phyloP scores from a whole-genome alignment of 2,113 vertebrate species.

The Caretta caretta region DNA sequence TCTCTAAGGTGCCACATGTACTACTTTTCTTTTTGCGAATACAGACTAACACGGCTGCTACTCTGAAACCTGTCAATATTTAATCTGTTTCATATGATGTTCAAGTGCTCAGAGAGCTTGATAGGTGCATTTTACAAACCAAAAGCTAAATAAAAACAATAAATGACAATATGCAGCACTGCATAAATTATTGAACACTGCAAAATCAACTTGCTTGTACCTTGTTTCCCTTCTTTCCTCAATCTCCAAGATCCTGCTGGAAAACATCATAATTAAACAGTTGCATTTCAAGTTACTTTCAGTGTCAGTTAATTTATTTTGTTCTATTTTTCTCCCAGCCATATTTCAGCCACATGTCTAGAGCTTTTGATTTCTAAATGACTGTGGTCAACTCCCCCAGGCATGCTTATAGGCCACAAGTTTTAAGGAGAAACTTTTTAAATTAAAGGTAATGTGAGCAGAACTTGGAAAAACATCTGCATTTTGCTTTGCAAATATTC shows the following conservation, averaged over 20 bases:
- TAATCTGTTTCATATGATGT: background rate
- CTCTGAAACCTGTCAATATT: no score
- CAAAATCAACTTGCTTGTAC: background rate
- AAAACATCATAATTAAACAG: conserved; percentile 35
- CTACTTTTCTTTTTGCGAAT: no score
- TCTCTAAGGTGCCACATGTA: no score
- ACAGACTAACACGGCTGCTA: no score
- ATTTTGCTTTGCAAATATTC: conserved; percentile 41
- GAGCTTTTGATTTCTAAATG: conserved; percentile 38
- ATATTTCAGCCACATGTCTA: conserved; percentile 64
- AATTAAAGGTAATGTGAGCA: conserved; percentile 10
- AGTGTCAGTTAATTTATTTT: background rate
- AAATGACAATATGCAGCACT: background rate
- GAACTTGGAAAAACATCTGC: conserved; percentile 49
- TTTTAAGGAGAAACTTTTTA: conserved; percentile 67
- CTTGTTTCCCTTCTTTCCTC: background rate
- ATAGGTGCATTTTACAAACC: background rate
- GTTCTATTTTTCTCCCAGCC: conserved; percentile 45
- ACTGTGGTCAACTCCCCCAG: background rate
- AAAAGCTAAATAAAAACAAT: background rate
- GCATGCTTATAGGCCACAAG: background rate
- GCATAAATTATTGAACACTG: background rate
- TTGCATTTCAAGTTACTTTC: conserved; percentile 18
- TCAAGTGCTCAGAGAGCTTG: background rate
- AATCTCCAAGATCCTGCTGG: background rate